phyloP scores from a whole-genome alignment of 2,797 vertebrate genomes.

The Leptoclinus maculatus region DNA sequence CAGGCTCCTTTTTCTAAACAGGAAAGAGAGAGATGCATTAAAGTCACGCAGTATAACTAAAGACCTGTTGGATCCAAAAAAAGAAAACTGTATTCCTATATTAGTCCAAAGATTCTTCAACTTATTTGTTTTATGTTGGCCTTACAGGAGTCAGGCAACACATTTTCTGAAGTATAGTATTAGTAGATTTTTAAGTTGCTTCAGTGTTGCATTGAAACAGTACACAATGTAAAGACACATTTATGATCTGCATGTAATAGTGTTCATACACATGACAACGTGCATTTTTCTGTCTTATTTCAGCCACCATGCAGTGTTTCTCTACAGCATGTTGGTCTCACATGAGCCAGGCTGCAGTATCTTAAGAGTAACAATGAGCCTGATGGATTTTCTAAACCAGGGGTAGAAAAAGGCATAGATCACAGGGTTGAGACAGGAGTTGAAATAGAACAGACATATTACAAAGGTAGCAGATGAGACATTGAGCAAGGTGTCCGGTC shows the following conservation, averaged over 20 bases:
- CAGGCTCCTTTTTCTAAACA: not conserved
- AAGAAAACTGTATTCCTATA: too few relatives aligned
- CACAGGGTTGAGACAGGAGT: conserved; percentile 48
- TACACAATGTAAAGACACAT: not conserved
- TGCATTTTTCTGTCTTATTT: not conserved
- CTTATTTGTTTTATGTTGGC: too few relatives aligned
- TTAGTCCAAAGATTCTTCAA: not conserved
- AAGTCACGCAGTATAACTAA: not conserved
- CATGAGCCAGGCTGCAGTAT: not conserved
- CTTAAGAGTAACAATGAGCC: not conserved
- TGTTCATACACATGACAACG: not conserved
- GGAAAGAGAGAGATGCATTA: not conserved
- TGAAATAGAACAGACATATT: conserved; percentile 48
- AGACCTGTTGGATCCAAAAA: not conserved
- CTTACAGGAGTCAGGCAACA: too few relatives aligned
- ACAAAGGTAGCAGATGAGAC: conserved; percentile 12
- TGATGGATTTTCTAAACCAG: not conserved
- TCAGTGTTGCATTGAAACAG: not conserved
- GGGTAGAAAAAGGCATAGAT: not conserved
- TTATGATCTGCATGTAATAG: not conserved
- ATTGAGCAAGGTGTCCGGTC: not conserved
- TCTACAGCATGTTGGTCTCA: not conserved
- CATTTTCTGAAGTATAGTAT: too few relatives aligned
- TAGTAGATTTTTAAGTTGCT: too few relatives aligned
- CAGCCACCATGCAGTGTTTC: not conserved